Base-by-base conservation (phyloP, 2,797 vertebrate genomes). In the Adrianichthys oophorus region DNA sequence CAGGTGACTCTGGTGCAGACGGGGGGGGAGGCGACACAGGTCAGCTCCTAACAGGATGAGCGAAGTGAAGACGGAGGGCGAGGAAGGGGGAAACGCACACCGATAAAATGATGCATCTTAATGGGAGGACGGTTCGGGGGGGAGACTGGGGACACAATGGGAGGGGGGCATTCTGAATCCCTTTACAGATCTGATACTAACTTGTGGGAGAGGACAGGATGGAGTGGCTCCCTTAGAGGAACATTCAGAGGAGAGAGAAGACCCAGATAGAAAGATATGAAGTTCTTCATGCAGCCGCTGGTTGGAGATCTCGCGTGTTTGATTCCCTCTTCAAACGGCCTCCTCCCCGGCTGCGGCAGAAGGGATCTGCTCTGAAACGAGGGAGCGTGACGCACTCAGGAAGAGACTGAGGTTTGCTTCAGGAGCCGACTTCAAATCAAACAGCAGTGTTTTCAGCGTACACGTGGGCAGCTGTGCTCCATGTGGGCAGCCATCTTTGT, bases 1-100 rank as follows among this genome's bases (percentile, higher is more conserved):
- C 87, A 89, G 82, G 85, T 92, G 65, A 91, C 88, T 1, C 87
- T 92, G 65, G 90, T 92, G 76, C 89, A 91, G 73, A 79, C 85
- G 1, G 84, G 84, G 0, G 86, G 74, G 1, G 85, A 81, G 26
- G 53, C 90, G 0, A 83, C 87, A 0, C 85, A 88, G 75, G 87
- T 89, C 53, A 81, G 79, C 74, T 89, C 89, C 45, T 91, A 90
- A 89, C 81, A 29, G 69, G 47, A 15, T n/a, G 29, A 10, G n/a
- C 10, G 21, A 24, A 14, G 4, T 17, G 24, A 13, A 7, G 48
- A 40, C 12, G 43, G 29, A 21, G 43, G 44, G 7, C 29, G 42
- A 19, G 40, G 60, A 17, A 15, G 13, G 21, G 17, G 1, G 40
- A 45, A 2, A 37, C 32, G 10, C 41, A 8, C 42, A 4, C 45